These are phyloP conservation scores for Eupelmus urozonus DNA, from an alignment of 2,888 invertebrate genomes.

Conservation along the genomic window DNA sequence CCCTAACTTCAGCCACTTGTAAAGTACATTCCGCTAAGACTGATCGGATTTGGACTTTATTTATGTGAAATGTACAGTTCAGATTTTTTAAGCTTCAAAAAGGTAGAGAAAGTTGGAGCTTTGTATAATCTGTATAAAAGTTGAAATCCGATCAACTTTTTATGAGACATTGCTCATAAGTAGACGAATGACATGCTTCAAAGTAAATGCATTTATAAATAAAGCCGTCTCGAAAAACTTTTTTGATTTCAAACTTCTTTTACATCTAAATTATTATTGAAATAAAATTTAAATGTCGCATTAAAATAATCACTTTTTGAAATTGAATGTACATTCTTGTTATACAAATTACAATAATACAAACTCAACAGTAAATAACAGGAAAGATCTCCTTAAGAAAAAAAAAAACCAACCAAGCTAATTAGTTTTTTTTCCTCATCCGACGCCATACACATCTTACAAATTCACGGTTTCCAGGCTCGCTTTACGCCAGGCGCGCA, in stretches of 20 bases:
- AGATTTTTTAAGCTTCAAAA: constrained; percentile 29
- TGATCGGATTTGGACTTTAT: constrained; percentile 31
- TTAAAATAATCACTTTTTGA: not conserved
- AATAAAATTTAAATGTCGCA: too few relatives aligned
- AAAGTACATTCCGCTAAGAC: constrained; percentile 5
- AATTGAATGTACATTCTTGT: too few relatives aligned
- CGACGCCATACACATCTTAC: constrained; percentile 21
- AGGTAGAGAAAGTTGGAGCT: constrained; percentile 12
- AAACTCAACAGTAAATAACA: too few relatives aligned
- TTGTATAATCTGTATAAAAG: constrained; percentile 6
- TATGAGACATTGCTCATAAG: not conserved
- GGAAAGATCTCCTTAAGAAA: not conserved
- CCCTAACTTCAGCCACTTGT: not conserved
- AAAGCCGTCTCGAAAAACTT: not conserved
- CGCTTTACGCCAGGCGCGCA: constrained; percentile 13
- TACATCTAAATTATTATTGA: too few relatives aligned
- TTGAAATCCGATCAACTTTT: constrained; percentile 28
- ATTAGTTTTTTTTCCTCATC: constrained; percentile 21
- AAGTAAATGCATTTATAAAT: not conserved
- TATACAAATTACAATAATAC: too few relatives aligned
- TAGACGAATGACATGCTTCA: not conserved
- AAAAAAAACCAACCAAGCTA: not conserved
- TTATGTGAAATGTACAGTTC: not conserved
- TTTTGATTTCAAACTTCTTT: too few relatives aligned
- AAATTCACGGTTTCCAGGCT: constrained; percentile 7